Conservation (phyloP, 1,140 invertebrate species). For the Cyclina sinensis region DNA sequence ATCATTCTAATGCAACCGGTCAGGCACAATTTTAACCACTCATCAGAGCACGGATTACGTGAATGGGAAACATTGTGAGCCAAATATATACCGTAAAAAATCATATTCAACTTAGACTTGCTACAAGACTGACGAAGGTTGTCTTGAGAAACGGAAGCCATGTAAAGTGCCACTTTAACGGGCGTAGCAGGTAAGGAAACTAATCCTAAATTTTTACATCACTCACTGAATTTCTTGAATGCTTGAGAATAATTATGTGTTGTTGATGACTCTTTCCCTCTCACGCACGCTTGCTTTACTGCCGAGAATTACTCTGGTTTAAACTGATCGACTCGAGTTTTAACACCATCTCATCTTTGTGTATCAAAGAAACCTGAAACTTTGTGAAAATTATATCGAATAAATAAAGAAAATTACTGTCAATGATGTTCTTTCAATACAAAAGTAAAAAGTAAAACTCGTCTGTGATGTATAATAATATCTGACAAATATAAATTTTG, state of each 20-base stretch:
- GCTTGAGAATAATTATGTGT: not conserved
- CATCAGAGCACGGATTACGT: not conserved
- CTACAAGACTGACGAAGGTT: not conserved
- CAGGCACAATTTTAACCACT: not conserved
- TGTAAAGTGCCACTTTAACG: not conserved
- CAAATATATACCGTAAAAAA: not conserved
- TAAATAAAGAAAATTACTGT: not conserved
- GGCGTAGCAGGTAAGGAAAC: no score
- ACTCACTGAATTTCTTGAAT: constrained; percentile 17
- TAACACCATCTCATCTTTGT: not conserved
- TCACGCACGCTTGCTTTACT: constrained; percentile 17
- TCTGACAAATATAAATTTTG: not conserved
- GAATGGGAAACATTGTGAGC: not conserved
- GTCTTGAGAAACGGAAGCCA: not conserved
- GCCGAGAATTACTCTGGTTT: constrained; percentile 10
- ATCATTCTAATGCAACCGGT: not conserved
- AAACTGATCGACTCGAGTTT: not conserved
- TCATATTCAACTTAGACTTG: not conserved
- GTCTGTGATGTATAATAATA: no score
- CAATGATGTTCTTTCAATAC: not conserved
- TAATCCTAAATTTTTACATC: no score
- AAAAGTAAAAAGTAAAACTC: not conserved
- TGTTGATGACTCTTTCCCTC: not conserved
- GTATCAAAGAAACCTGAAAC: constrained; percentile 10
- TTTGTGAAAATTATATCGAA: not conserved